A percentile compares a stretch with the other conserved stretches of the same genome.
Evolutionary conservation across 92 coral and sea anemone species (phyloP).

Genomic region (Umimayanthus kanabou): DNA sequence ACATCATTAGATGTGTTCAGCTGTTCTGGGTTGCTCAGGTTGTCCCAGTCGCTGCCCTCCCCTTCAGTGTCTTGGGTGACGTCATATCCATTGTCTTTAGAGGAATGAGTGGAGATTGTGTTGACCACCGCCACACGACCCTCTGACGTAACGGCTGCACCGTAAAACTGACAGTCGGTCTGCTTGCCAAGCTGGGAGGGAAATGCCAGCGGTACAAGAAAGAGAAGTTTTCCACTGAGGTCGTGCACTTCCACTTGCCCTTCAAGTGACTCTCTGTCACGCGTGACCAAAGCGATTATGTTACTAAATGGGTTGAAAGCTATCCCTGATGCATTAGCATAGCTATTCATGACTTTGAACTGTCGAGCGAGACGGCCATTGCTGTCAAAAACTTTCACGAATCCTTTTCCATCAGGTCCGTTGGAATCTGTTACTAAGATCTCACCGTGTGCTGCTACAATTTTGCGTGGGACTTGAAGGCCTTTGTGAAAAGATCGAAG

Average conservation of each 20-base stretch:
- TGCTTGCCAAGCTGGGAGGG: not conserved
- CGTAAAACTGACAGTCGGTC: constrained; percentile 21
- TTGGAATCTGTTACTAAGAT: constrained; percentile 33
- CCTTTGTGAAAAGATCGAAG: constrained; percentile 22
- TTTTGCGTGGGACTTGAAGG: not conserved
- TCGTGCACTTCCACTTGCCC: constrained; percentile 32
- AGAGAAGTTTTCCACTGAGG: constrained; percentile 26
- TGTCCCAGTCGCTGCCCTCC: constrained; percentile 15
- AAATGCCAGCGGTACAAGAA: constrained; percentile 27
- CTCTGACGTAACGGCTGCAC: constrained; percentile 34
- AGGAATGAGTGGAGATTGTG: not conserved
- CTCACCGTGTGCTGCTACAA: constrained; percentile 23
- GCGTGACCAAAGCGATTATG: constrained; percentile 36
- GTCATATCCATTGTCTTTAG: not conserved
- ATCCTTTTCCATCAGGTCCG: constrained; percentile 8
- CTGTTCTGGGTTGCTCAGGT: constrained; percentile 15
- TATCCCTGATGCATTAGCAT: constrained; percentile 15
- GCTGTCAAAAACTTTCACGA: constrained; percentile 27
- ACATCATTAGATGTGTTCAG: not conserved
- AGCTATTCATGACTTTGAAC: constrained; percentile 28
- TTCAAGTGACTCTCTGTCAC: constrained; percentile 21
- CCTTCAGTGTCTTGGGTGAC: not conserved
- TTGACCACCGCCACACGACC: constrained; percentile 36
- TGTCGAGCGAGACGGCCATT: constrained; percentile 26
- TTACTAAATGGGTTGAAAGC: constrained; percentile 38